These are phyloP conservation scores for Augochlorella aurata DNA, from an alignment of 2,888 invertebrate species.

Conservation along the genomic window DNA sequence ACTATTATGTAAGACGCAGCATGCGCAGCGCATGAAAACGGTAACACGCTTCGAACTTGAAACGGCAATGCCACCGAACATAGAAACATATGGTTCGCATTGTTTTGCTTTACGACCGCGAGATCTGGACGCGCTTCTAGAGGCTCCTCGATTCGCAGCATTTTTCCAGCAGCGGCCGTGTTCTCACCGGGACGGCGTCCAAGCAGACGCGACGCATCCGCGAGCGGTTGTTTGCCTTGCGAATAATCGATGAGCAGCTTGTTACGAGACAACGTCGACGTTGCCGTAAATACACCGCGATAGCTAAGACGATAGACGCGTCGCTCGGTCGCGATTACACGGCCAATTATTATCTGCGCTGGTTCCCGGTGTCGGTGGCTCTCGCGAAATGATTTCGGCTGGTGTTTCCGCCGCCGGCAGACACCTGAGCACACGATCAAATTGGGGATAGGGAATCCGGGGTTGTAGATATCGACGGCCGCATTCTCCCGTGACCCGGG, in stretches of 20 bases:
- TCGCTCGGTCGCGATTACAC: conserved; percentile 32
- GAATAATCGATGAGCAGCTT: conserved; percentile 25
- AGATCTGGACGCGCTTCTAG: background rate
- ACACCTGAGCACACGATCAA: background rate
- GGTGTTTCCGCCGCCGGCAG: conserved; percentile 22
- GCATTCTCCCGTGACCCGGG: background rate
- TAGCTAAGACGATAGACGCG: background rate
- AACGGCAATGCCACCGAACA: too few relatives aligned
- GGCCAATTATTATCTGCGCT: conserved; percentile 24
- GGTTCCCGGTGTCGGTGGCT: conserved; percentile 3
- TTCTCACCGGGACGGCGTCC: background rate
- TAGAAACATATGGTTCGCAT: too few relatives aligned
- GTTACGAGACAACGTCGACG: conserved; percentile 7
- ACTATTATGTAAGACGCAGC: too few relatives aligned
- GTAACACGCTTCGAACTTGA: too few relatives aligned
- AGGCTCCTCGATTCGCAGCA: background rate
- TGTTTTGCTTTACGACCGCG: too few relatives aligned
- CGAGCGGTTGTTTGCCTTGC: conserved; percentile 19
- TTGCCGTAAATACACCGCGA: conserved; percentile 17
- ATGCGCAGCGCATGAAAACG: too few relatives aligned
- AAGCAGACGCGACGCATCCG: background rate
- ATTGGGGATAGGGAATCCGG: background rate
- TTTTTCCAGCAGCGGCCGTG: background rate
- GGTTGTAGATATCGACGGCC: conserved; percentile 9
- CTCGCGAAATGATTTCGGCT: background rate